Percentiles rank a stretch among this genome's conserved stretches.
Evolutionary conservation across 2,113 vertebrate species (phyloP).

Genomic region (Leuciscus idus): DNA sequence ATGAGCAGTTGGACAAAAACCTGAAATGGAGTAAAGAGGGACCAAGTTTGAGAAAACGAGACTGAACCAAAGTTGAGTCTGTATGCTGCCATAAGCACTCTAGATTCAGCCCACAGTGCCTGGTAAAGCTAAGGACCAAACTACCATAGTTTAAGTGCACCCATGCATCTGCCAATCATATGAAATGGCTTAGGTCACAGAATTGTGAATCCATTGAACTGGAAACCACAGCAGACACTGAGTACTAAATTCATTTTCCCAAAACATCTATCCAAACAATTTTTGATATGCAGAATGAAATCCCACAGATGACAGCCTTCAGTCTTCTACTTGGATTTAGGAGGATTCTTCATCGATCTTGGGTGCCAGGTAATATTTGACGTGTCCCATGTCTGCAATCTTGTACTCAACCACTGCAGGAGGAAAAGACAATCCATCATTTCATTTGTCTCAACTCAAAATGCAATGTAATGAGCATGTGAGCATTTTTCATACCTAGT

Average conservation of each 20-base stretch:
- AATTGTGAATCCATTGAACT: slow-evolving; percentile 14
- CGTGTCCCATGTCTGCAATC: slow-evolving; percentile 97
- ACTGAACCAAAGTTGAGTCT: background rate
- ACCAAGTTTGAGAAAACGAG: background rate
- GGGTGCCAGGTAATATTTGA: slow-evolving; percentile 97
- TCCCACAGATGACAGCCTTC: background rate
- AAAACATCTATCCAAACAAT: slow-evolving; percentile 7
- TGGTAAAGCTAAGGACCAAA: slow-evolving; percentile 1
- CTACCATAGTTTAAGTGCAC: background rate
- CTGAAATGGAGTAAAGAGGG: background rate
- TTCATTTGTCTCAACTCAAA: background rate
- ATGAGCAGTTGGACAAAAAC: slow-evolving; percentile 28
- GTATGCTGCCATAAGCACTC: background rate
- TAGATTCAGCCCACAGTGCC: background rate
- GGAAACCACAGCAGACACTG: slow-evolving; percentile 3
- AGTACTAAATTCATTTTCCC: slow-evolving; percentile 28
- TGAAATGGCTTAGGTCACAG: background rate
- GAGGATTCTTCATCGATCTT: slow-evolving; percentile 97
- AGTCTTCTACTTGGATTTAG: slow-evolving; percentile 60
- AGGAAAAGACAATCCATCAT: background rate
- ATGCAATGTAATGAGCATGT: background rate
- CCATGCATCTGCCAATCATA: background rate
- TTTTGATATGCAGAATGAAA: background rate
- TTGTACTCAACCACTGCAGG: slow-evolving; percentile 95
- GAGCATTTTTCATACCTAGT: slow-evolving; percentile 79